Evolutionary conservation across 2,797 vertebrate genomes (phyloP), one percentile per base, ranked within the genome.

Genomic region (Dendrocincla tyrannina): DNA sequence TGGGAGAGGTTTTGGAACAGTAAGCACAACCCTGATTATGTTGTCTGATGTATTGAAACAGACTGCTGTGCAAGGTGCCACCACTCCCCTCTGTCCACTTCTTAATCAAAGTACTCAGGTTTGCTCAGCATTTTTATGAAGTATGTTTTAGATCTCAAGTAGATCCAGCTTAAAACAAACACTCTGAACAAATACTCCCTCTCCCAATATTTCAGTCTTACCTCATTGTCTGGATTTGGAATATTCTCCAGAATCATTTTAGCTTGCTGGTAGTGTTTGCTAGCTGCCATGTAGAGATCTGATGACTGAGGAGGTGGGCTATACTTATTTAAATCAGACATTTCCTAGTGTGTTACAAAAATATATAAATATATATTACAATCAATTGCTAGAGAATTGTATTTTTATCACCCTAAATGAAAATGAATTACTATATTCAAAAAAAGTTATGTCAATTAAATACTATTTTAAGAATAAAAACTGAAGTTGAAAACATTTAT

Each of bases 241-340:
- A 99, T 98, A 93, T 99, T 99, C 97, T 99, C 99, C 97, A 99
- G 95, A 96, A 99, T 99, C 97, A 99, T 99, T 96, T 99, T 99
- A 73, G 99, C 99, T 97, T 99, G 99, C 96, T 99, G 99, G 97
- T 99, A 99, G 97, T 99, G 99, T 98, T 99, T 99, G 96, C 99
- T 99, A 93, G 99, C 99, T 37, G 99, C 99, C 98, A 99, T 98
- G 94, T 99, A 99, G 59, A 99, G 98, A 97, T 99, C 99, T 50
- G 99, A 98, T 39, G 99, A 99, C 88, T 99, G 99, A 56, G 99
- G 99, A 24, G 99, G 99, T 92, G 99, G 99, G 89, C 98, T 99
- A 81, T 99, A 99, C 97, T 99, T 99, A 97, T 99, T 99, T 96
- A 99, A 98, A 96, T 99, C 99, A 37, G 99, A 99, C 99, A 99